A percentile compares a stretch with the other conserved stretches of the same genome.
Evolutionary conservation across 2,797 vertebrate genomes (phyloP).

Genomic region (Acipenser ruthenus): DNA sequence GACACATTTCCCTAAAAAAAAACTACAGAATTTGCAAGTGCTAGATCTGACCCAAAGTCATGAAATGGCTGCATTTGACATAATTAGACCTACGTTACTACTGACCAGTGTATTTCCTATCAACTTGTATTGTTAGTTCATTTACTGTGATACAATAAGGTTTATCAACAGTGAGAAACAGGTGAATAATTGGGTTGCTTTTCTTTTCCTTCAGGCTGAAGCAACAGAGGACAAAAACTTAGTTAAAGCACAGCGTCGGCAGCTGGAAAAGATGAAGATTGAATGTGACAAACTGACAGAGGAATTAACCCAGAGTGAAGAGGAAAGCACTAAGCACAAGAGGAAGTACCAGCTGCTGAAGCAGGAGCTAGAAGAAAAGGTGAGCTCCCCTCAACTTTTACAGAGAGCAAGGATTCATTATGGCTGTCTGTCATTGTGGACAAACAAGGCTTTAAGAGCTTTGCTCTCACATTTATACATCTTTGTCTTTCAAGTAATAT

Average conservation of each 20-base stretch:
- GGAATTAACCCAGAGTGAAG: slow-evolving; percentile 63
- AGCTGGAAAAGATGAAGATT: slow-evolving; percentile 79
- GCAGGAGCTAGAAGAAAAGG: slow-evolving; percentile 77
- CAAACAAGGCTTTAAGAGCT: too few relatives aligned
- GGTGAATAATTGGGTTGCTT: background rate
- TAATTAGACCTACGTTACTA: too few relatives aligned
- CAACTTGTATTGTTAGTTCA: too few relatives aligned
- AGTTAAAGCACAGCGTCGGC: slow-evolving; percentile 58
- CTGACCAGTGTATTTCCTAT: too few relatives aligned
- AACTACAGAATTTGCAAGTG: too few relatives aligned
- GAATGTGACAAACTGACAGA: slow-evolving; percentile 77
- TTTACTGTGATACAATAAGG: too few relatives aligned
- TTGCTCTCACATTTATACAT: too few relatives aligned
- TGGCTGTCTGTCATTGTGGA: background rate
- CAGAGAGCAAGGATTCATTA: background rate
- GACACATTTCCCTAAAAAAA: too few relatives aligned
- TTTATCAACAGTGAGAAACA: too few relatives aligned
- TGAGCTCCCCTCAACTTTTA: slow-evolving; percentile 38
- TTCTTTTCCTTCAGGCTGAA: slow-evolving; percentile 55
- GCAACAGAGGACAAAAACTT: slow-evolving; percentile 65
- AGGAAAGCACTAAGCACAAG: slow-evolving; percentile 60
- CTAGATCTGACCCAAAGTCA: too few relatives aligned
- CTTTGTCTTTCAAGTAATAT: too few relatives aligned
- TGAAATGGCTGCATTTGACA: too few relatives aligned
- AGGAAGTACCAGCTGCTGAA: slow-evolving; percentile 69